phyloP scores from a whole-genome alignment of 2,113 vertebrate species.

The Indicator maculatus region DNA sequence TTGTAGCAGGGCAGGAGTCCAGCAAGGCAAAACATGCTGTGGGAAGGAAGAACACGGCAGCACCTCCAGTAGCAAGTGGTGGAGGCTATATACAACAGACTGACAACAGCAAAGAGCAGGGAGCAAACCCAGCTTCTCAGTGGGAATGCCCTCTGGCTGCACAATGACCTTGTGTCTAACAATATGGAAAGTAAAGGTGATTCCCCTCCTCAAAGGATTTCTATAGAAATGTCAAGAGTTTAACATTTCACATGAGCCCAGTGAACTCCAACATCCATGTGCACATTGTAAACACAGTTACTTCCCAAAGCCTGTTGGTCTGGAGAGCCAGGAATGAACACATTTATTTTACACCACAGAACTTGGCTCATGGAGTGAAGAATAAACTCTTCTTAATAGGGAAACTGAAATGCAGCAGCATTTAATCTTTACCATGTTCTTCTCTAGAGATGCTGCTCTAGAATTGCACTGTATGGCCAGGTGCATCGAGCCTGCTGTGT shows the following conservation, averaged over 20 bases:
- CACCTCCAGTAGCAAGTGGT: neutral
- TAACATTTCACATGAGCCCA: neutral
- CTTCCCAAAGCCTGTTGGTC: neutral
- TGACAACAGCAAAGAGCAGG: neutral
- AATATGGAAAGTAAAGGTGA: neutral
- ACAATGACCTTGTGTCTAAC: neutral
- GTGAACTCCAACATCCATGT: neutral
- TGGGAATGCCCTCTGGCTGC: neutral
- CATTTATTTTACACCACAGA: neutral
- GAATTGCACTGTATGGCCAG: slow-evolving; percentile 13
- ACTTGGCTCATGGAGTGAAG: neutral
- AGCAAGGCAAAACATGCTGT: slow-evolving; percentile 45
- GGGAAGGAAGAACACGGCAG: slow-evolving; percentile 15
- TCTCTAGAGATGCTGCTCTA: slow-evolving; percentile 26
- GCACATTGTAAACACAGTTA: neutral
- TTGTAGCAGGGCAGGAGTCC: neutral
- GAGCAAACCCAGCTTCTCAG: neutral
- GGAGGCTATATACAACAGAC: neutral
- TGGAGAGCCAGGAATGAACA: neutral
- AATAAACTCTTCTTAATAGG: neutral
- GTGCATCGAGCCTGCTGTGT: neutral
- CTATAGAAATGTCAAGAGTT: neutral
- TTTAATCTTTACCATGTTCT: slow-evolving; percentile 6
- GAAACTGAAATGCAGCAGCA: neutral
- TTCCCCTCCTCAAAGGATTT: neutral